A percentile compares a stretch with the other conserved stretches of the same genome.
These are phyloP conservation scores for Camelus bactrianus DNA, from an alignment of 2,113 vertebrate species.

Conservation along the genomic window DNA sequence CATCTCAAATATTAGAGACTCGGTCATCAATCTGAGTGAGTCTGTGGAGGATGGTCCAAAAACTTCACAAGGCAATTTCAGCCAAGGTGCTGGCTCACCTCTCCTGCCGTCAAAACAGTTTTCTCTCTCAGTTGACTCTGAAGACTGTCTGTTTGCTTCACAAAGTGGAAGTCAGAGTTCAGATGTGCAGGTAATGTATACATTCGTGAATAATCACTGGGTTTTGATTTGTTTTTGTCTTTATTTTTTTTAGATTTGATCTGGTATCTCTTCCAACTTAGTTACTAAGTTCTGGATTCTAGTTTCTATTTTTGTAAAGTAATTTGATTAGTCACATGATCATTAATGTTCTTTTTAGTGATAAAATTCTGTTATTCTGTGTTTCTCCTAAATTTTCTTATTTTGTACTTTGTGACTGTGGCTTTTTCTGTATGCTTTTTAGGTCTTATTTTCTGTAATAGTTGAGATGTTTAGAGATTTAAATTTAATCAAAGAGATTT, in stretches of 20 bases:
- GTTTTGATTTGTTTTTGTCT: neutral
- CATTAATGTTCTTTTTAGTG: neutral
- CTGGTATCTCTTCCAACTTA: neutral
- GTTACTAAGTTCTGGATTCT: neutral
- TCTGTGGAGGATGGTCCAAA: slow-evolving; percentile 88
- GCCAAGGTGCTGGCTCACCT: slow-evolving; percentile 83
- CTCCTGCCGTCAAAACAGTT: slow-evolving; percentile 74
- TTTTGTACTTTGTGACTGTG: neutral
- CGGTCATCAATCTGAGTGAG: slow-evolving; percentile 91
- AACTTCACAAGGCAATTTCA: slow-evolving; percentile 84
- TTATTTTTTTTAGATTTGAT: neutral
- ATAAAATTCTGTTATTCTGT: neutral
- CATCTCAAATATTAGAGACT: slow-evolving; percentile 93
- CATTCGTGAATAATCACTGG: neutral
- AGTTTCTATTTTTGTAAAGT: neutral
- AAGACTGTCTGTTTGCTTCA: slow-evolving; percentile 88
- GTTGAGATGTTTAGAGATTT: slow-evolving; percentile 16
- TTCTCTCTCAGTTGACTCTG: slow-evolving; percentile 82
- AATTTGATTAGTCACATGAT: neutral
- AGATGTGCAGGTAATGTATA: slow-evolving; percentile 90
- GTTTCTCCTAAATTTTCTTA: neutral
- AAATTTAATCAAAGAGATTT: neutral
- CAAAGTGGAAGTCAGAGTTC: slow-evolving; percentile 82
- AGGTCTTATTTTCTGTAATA: neutral
- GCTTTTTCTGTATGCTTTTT: neutral